Evolutionary conservation across 2,888 invertebrate genomes (phyloP).

Genomic region (Xanthorhoe spadicearia): DNA sequence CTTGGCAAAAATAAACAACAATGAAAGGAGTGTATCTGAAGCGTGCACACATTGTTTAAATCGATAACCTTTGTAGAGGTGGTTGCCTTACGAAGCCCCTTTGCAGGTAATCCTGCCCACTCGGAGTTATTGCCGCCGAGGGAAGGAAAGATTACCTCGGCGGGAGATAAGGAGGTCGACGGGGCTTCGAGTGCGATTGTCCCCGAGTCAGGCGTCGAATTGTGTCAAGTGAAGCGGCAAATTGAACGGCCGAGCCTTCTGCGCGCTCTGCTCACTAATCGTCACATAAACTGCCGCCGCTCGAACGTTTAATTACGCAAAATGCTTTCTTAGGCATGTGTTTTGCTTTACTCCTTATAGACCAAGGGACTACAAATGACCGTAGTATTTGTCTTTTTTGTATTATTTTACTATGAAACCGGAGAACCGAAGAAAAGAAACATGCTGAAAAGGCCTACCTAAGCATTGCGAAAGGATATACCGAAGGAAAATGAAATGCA

Average conservation of each 20-base stretch:
- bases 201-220: slow-evolving; percentile 85
- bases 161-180: slow-evolving; percentile 84
- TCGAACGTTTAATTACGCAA: slow-evolving; percentile 79
- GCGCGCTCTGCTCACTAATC: slow-evolving; percentile 81
- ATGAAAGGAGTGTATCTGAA: slow-evolving; percentile 65
- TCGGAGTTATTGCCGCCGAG: slow-evolving; percentile 84
- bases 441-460: too few species aligned
- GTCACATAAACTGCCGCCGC: slow-evolving; percentile 80
- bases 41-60: slow-evolving; percentile 77
- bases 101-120: slow-evolving; percentile 85
- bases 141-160: slow-evolving; percentile 85
- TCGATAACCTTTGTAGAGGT: slow-evolving; percentile 82
- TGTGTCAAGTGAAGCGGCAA: slow-evolving; percentile 85
- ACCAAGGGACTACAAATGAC: slow-evolving; percentile 22
- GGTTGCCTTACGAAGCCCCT: slow-evolving; percentile 80
- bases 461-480: slow-evolving; percentile 19
- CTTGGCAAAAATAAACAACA: slow-evolving; percentile 56
- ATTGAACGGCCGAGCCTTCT: slow-evolving; percentile 84
- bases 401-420: slow-evolving; percentile 24
- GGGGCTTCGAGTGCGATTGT: slow-evolving; percentile 84
- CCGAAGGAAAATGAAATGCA: slow-evolving; percentile 23
- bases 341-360: slow-evolving; percentile 43
- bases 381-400: slow-evolving; percentile 12
- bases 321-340: slow-evolving; percentile 66
- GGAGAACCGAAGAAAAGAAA: slow-evolving; percentile 28